phyloP scores from a whole-genome alignment of 2,113 vertebrate genomes.

The Ursus arctos region DNA sequence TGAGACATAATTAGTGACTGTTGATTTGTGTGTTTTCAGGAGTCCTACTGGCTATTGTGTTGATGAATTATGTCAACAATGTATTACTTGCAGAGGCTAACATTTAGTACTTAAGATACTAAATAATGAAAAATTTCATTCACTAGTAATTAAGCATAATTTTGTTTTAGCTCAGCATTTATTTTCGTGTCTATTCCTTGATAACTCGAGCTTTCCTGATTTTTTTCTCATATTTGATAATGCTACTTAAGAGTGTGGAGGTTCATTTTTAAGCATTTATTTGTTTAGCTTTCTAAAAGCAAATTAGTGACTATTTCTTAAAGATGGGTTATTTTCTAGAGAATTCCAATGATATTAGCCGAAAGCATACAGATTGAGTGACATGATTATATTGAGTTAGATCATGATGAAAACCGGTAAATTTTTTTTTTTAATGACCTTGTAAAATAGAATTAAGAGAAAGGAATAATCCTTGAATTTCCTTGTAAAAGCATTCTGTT shows the following conservation, averaged over 20 bases:
- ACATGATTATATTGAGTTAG: not conserved
- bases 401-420: not conserved
- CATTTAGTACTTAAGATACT: not conserved
- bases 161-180: not conserved
- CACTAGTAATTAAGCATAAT: not conserved
- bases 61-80: not conserved
- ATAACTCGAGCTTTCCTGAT: not conserved
- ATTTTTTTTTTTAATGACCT: not conserved
- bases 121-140: not conserved
- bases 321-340: not conserved
- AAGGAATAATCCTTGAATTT: not conserved
- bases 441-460: slow-evolving; percentile 3
- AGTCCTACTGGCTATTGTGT: not conserved
- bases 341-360: not conserved
- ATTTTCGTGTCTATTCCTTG: not conserved
- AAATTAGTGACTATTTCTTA: not conserved
- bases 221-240: slow-evolving; percentile 29
- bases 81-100: not conserved
- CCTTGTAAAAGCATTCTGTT: not conserved
- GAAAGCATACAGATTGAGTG: not conserved
- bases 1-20: not conserved
- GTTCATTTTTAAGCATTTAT: not conserved
- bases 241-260: not conserved
- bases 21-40: not conserved
- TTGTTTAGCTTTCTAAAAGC: not conserved